phyloP scores from a whole-genome alignment of 2,888 invertebrate species.

The Argyresthia albistria region DNA sequence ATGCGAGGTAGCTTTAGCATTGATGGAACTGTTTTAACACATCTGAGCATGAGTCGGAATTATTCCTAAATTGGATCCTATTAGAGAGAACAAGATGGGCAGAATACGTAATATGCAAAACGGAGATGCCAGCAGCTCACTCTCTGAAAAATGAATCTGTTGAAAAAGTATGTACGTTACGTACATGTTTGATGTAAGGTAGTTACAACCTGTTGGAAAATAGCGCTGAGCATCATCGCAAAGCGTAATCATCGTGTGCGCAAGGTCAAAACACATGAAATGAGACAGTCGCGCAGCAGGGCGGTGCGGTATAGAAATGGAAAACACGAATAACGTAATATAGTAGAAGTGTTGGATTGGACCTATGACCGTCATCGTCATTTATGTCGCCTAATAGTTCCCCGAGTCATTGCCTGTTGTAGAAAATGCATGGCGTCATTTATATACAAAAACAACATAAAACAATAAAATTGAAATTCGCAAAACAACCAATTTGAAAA shows the following conservation, averaged over 20 bases:
- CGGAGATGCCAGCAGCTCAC: not conserved
- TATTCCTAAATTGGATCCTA: not conserved
- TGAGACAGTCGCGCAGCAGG: constrained; percentile 5
- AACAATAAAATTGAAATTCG: too few species aligned
- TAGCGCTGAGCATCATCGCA: constrained; percentile 29
- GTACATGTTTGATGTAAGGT: constrained; percentile 23
- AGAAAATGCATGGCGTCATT: too few species aligned
- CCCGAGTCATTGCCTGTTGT: too few species aligned
- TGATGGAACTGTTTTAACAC: not conserved
- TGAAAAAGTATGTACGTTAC: constrained; percentile 39
- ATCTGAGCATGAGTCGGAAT: not conserved
- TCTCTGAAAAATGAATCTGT: constrained; percentile 11
- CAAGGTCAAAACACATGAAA: constrained; percentile 23
- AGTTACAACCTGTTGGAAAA: constrained; percentile 27
- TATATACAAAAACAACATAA: too few species aligned
- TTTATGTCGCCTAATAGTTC: too few species aligned
- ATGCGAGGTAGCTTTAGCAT: not conserved
- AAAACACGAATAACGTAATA: too few species aligned
- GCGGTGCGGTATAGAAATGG: not conserved
- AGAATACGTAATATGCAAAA: not conserved
- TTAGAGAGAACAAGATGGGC: not conserved
- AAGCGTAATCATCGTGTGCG: constrained; percentile 30
- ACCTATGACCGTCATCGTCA: too few species aligned
- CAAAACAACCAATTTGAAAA: too few species aligned
- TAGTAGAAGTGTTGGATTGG: too few species aligned